Evolutionary conservation across 2,113 vertebrate genomes (phyloP).

Genomic region (Haplochromis vanheusdeni): DNA sequence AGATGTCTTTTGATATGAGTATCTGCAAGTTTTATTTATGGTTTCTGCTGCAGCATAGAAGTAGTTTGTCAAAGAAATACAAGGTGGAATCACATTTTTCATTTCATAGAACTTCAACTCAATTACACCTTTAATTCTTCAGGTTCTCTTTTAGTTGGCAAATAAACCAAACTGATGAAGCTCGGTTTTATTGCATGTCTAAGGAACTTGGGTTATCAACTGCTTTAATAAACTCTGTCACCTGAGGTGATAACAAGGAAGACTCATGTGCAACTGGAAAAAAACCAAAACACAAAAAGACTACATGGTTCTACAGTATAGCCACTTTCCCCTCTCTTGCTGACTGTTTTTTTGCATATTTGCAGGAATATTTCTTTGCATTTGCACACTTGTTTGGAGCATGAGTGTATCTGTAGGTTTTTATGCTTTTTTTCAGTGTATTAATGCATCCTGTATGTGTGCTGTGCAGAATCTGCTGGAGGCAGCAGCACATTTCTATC

Average conservation of each 20-base stretch:
- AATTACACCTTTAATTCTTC: not conserved
- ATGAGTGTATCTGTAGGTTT: not conserved
- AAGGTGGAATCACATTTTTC: not conserved
- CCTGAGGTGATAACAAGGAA: not conserved
- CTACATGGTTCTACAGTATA: not conserved
- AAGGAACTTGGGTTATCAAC: not conserved
- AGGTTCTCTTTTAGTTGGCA: not conserved
- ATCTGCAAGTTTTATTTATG: not conserved
- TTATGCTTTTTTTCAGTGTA: not conserved
- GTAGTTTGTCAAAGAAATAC: not conserved
- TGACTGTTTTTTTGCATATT: not conserved
- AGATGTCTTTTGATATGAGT: not conserved
- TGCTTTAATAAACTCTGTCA: not conserved
- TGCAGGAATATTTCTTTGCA: not conserved
- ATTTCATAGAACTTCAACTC: not conserved
- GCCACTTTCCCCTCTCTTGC: not conserved
- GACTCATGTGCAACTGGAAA: not conserved
- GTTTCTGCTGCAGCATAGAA: not conserved
- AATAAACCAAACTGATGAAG: not conserved
- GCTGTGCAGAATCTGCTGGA: slow-evolving; percentile 7
- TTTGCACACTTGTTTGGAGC: not conserved
- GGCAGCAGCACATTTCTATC: not conserved
- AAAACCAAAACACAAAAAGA: not conserved
- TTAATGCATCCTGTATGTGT: not conserved
- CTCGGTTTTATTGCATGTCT: not conserved